Conservation (phyloP, 2,888 invertebrate genomes). For the Strigamia transsilvanica region DNA sequence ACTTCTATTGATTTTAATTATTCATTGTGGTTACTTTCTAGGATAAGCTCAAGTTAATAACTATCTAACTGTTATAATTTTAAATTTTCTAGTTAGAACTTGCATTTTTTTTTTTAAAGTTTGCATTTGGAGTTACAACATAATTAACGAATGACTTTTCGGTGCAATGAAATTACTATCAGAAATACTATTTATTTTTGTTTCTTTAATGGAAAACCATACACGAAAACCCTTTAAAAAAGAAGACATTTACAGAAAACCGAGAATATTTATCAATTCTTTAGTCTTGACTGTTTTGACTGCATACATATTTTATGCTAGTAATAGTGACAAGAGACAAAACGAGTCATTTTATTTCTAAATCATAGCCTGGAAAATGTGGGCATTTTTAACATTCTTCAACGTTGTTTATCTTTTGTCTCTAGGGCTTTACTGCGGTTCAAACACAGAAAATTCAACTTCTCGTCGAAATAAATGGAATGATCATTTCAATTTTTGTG, state of each 20-base stretch:
- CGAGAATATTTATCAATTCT: slow-evolving; percentile 21
- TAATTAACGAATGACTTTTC: background rate
- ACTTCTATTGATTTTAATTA: slow-evolving; percentile 29
- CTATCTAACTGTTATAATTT: background rate
- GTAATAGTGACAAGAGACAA: slow-evolving; percentile 35
- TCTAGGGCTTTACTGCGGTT: background rate
- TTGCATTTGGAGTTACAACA: background rate
- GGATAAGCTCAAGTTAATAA: slow-evolving; percentile 2
- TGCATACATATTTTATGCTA: slow-evolving; percentile 40
- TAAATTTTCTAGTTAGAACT: background rate
- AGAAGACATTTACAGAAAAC: slow-evolving; percentile 1
- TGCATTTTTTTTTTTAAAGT: background rate
- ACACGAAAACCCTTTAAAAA: background rate
- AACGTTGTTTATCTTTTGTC: background rate
- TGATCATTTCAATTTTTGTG: too few relatives aligned
- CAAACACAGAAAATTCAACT: too few relatives aligned
- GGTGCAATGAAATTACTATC: background rate
- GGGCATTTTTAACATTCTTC: too few relatives aligned
- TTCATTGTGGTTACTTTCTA: slow-evolving; percentile 35
- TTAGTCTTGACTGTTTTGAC: background rate
- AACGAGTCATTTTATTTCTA: slow-evolving; percentile 3
- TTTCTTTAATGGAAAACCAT: background rate
- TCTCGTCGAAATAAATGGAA: too few relatives aligned
- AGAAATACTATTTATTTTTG: background rate
- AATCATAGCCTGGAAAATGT: background rate